Evolutionary conservation across 1,140 invertebrate species (phyloP).

Genomic region (Phocides pigmalion): DNA sequence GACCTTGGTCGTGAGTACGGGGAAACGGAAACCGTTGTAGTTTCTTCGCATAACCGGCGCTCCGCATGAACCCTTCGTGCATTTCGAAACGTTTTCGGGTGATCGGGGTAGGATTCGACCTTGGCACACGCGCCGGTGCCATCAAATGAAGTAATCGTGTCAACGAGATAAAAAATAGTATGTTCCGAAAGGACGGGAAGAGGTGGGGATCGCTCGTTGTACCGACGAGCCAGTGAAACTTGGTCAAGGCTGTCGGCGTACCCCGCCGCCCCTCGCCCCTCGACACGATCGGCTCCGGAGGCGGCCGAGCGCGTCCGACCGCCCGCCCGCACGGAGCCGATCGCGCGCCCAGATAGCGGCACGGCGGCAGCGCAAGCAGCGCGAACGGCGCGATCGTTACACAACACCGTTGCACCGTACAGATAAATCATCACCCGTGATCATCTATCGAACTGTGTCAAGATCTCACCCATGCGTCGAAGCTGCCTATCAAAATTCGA

Average conservation of each 20-base stretch:
- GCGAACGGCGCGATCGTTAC: conserved; percentile 68
- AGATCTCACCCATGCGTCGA: conserved; percentile 65
- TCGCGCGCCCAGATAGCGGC: conserved; percentile 64
- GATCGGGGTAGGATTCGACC: conserved; percentile 44
- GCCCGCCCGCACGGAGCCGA: conserved; percentile 60
- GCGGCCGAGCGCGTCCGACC: conserved; percentile 62
- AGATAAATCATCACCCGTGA: conserved; percentile 76
- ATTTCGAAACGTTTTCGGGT: conserved; percentile 8
- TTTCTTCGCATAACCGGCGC: background rate
- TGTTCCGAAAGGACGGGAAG: conserved; percentile 79
- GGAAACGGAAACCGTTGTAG: conserved; percentile 19
- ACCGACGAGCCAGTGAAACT: conserved; percentile 79
- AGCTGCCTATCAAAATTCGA: conserved; percentile 45
- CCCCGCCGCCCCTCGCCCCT: conserved; percentile 48
- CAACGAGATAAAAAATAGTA: conserved; percentile 77
- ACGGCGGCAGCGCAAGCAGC: no score
- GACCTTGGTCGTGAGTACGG: conserved; percentile 52
- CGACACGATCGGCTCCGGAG: conserved; percentile 52
- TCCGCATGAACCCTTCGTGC: conserved; percentile 5
- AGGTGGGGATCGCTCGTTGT: conserved; percentile 80
- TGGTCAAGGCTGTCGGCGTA: conserved; percentile 75
- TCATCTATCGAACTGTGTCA: conserved; percentile 75
- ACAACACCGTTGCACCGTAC: conserved; percentile 57
- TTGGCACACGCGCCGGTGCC: conserved; percentile 61
- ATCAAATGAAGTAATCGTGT: conserved; percentile 73